Conservation (phyloP, 2,113 vertebrate species). For the Mystacornis crossleyi region DNA sequence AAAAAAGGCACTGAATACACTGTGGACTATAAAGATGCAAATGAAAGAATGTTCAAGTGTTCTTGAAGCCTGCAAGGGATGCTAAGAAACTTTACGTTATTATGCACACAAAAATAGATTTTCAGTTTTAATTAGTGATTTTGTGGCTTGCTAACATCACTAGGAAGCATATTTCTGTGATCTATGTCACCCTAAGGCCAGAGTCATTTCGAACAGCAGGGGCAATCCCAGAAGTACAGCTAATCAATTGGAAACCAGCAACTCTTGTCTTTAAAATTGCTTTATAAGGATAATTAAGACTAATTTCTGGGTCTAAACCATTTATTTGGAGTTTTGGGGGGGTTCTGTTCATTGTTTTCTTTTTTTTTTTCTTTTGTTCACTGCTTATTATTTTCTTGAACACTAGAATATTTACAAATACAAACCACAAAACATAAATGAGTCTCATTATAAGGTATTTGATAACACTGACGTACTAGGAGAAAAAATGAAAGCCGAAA, state of each 20-base stretch:
- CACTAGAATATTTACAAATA: not conserved
- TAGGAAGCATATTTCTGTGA: not conserved
- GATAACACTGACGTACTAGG: not conserved
- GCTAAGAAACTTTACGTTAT: not conserved
- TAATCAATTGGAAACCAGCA: slow-evolving; percentile 16
- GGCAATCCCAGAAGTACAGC: not conserved
- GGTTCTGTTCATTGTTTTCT: not conserved
- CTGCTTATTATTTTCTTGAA: not conserved
- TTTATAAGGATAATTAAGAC: slow-evolving; percentile 24
- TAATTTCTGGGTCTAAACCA: not conserved
- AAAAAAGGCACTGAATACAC: rapidly evolving
- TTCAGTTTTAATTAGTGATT: slow-evolving; percentile 15
- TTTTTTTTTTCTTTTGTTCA: rapidly evolving
- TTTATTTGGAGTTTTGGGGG: not conserved
- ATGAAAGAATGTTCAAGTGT: not conserved
- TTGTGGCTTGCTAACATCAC: not conserved
- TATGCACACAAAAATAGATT: not conserved
- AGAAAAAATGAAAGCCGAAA: not conserved
- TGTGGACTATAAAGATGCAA: not conserved
- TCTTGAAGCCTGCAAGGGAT: not conserved
- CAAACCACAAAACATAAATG: not conserved
- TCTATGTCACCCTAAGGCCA: not conserved
- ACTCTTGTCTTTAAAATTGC: not conserved
- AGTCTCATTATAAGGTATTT: not conserved
- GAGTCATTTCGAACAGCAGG: not conserved